A percentile compares a stretch with the other conserved stretches of the same genome.
These are phyloP conservation scores for Pocota personata DNA, from an alignment of 2,888 invertebrate species.

Conservation along the genomic window DNA sequence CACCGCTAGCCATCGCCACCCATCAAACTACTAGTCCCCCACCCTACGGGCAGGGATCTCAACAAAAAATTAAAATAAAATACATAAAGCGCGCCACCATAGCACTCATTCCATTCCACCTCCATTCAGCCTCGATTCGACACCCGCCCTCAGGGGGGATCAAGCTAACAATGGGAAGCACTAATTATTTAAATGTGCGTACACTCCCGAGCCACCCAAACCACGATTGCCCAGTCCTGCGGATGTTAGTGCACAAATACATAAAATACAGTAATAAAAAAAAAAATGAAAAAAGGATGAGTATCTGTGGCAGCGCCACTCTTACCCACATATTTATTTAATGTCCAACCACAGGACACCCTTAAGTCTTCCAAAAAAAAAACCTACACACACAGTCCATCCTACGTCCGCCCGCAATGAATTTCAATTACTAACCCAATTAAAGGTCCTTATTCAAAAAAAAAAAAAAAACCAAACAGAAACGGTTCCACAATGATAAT, in stretches of 20 bases:
- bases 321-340: conserved; percentile 71
- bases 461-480: conserved; percentile 22
- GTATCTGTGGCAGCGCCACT: conserved; percentile 54
- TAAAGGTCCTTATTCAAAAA: conserved; percentile 76
- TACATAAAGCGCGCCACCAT: conserved; percentile 51
- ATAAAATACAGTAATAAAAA: conserved; percentile 51
- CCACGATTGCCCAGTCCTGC: conserved; percentile 26
- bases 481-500: conserved; percentile 36
- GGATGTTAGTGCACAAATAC: conserved; percentile 72
- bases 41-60: conserved; percentile 13
- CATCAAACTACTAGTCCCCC: conserved; percentile 17
- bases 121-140: conserved; percentile 22
- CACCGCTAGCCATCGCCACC: background rate
- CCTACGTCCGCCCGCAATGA: conserved; percentile 76
- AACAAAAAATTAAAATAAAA: conserved; percentile 58
- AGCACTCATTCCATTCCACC: conserved; percentile 25
- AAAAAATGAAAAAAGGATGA: conserved; percentile 46
- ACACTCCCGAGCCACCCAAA: conserved; percentile 25
- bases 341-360: conserved; percentile 73
- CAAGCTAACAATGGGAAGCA: conserved; percentile 67
- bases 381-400: conserved; percentile 47
- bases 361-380: conserved; percentile 46
- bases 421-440: conserved; percentile 81
- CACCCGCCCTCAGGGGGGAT: conserved; percentile 29
- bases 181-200: conserved; percentile 74